phyloP scores from a whole-genome alignment of 2,888 invertebrate species.

The Galerucella nymphaeae region DNA sequence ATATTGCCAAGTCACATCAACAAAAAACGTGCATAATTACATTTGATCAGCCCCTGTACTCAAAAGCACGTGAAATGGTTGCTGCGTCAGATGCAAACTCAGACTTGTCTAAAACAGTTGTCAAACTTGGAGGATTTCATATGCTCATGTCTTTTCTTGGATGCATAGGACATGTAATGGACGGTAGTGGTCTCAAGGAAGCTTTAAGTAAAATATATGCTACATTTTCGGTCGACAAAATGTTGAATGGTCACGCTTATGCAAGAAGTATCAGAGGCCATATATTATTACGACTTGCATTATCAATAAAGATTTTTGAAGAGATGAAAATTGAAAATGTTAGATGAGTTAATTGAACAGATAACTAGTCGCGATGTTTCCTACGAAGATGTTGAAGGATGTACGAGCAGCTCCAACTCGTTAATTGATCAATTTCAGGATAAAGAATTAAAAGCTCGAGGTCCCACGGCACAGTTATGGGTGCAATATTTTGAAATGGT shows the following conservation, averaged over 20 bases:
- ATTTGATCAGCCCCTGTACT: constrained; percentile 38
- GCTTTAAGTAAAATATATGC: background rate
- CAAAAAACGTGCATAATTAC: constrained; percentile 29
- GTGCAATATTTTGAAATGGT: constrained; percentile 14
- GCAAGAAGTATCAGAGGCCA: constrained; percentile 50
- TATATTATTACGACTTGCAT: constrained; percentile 47
- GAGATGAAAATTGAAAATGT: constrained; percentile 26
- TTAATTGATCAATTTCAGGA: constrained; percentile 36
- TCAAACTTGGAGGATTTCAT: constrained; percentile 1
- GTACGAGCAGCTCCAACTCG: constrained; percentile 32
- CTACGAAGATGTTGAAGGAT: constrained; percentile 49
- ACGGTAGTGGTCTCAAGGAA: constrained; percentile 3
- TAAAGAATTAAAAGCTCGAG: constrained; percentile 50
- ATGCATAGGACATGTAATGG: background rate
- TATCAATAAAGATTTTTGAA: constrained; percentile 28
- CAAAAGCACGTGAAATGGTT: constrained; percentile 49
- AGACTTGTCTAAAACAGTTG: constrained; percentile 1
- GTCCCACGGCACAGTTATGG: constrained; percentile 33
- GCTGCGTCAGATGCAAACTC: background rate
- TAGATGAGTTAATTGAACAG: constrained; percentile 25
- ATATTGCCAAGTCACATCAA: constrained; percentile 44
- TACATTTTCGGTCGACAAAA: background rate
- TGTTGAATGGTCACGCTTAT: constrained; percentile 51
- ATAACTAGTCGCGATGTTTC: constrained; percentile 36
- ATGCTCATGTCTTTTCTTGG: constrained; percentile 4